Evolutionary conservation across 2,113 vertebrate species (phyloP).

Genomic region (Struthio camelus): DNA sequence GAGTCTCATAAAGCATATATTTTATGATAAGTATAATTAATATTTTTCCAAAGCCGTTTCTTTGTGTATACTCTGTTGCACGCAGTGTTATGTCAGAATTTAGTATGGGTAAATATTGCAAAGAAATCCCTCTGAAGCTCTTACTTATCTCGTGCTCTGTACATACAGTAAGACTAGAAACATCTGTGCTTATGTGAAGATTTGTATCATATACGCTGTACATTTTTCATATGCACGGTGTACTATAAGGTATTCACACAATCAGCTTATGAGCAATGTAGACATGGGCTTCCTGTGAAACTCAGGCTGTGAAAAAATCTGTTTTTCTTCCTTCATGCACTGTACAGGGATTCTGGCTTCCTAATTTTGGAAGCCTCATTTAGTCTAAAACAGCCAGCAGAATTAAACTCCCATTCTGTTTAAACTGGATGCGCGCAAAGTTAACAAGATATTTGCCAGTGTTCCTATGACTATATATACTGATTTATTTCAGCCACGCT

Average conservation of each 20-base stretch:
- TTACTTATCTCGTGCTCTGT: not conserved
- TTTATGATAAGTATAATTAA: constrained; percentile 9
- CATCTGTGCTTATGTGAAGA: not conserved
- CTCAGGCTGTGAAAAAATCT: not conserved
- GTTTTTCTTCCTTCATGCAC: not conserved
- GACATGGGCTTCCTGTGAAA: not conserved
- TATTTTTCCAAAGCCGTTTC: not conserved
- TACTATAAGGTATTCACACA: not conserved
- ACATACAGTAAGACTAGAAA: not conserved
- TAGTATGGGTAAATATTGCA: not conserved
- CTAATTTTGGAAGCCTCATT: not conserved
- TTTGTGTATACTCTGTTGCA: not conserved
- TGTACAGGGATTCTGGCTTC: not conserved
- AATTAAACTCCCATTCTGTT: not conserved
- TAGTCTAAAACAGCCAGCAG: not conserved
- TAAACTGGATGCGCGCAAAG: not conserved
- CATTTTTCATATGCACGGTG: not conserved
- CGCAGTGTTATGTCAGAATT: not conserved
- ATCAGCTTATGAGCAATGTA: not conserved
- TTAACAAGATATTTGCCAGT: not conserved
- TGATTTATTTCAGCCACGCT: not conserved
- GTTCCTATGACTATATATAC: not conserved
- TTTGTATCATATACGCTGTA: not conserved
- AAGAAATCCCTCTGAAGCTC: not conserved
- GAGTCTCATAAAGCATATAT: not conserved